Evolutionary conservation across 2,797 vertebrate genomes (phyloP).

Genomic region (Anolis apletophallus): DNA sequence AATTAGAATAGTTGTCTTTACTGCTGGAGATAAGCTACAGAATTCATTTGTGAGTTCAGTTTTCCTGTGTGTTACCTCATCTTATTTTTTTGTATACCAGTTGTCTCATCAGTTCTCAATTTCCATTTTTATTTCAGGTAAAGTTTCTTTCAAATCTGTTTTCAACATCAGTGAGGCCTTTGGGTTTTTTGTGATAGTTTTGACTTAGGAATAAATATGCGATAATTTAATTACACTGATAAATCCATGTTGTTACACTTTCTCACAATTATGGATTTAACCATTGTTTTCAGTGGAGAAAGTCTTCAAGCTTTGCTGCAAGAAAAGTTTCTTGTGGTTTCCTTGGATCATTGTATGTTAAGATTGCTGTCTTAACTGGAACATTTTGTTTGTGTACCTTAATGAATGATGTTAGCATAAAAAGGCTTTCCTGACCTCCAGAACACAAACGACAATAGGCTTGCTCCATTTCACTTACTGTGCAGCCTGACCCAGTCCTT

Average conservation of each 20-base stretch:
- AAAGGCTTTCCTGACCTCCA: constrained; percentile 10
- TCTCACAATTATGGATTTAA: not conserved
- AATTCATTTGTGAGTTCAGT: not conserved
- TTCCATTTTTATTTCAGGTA: not conserved
- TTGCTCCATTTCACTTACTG: not conserved
- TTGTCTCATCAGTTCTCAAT: not conserved
- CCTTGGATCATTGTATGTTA: not conserved
- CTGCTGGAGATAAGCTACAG: not conserved
- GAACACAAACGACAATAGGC: constrained; percentile 32
- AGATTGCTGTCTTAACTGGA: not conserved
- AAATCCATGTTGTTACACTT: not conserved
- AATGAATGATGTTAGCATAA: not conserved
- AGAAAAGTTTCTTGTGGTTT: not conserved
- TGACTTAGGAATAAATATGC: not conserved
- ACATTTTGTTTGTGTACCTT: not conserved
- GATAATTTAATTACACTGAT: not conserved
- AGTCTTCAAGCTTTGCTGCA: not conserved
- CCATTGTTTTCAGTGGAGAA: not conserved
- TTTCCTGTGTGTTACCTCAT: not conserved
- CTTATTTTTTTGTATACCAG: too few species aligned
- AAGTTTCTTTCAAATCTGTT: not conserved
- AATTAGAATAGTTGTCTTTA: not conserved
- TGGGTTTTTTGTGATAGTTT: not conserved
- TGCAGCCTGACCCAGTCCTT: not conserved
- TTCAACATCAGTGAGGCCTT: not conserved